Evolutionary conservation across 2,113 vertebrate genomes (phyloP).

Genomic region (Nesoenas mayeri): DNA sequence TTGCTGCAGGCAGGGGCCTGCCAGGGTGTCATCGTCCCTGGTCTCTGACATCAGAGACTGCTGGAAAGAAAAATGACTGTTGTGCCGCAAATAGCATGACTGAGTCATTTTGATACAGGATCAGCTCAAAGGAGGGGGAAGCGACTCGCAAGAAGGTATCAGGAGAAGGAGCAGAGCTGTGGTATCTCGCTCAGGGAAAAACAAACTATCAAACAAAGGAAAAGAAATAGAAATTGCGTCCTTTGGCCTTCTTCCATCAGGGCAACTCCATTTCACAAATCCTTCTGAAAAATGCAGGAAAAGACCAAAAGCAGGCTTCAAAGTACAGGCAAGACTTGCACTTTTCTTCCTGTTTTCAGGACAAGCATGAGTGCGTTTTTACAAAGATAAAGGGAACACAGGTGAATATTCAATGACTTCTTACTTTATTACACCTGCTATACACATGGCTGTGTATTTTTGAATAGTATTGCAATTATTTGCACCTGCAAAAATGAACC

Average conservation of each 20-base stretch:
- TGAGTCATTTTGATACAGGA: constrained; percentile 65
- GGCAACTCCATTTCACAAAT: neutral
- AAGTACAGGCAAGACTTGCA: neutral
- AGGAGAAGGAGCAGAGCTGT: neutral
- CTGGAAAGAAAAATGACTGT: constrained; percentile 32
- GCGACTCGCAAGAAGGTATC: neutral
- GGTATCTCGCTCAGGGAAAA: rapidly evolving
- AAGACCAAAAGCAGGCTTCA: neutral
- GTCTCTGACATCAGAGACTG: constrained; percentile 57
- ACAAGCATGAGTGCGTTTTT: neutral
- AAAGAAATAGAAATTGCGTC: neutral
- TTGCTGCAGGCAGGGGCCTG: neutral
- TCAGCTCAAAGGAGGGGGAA: constrained; percentile 32
- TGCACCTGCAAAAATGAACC: neutral
- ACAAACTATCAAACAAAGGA: neutral
- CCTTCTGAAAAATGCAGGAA: neutral
- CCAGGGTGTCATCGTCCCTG: neutral
- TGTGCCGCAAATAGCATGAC: constrained; percentile 61
- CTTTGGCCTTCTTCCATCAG: neutral
- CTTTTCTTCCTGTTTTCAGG: neutral
- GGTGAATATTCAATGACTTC: neutral
- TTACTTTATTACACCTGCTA: neutral
- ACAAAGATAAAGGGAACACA: neutral
- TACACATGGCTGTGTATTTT: neutral
- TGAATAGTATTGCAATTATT: neutral